phyloP scores from a whole-genome alignment of 2,113 vertebrate species.

The Oenanthe melanoleuca region DNA sequence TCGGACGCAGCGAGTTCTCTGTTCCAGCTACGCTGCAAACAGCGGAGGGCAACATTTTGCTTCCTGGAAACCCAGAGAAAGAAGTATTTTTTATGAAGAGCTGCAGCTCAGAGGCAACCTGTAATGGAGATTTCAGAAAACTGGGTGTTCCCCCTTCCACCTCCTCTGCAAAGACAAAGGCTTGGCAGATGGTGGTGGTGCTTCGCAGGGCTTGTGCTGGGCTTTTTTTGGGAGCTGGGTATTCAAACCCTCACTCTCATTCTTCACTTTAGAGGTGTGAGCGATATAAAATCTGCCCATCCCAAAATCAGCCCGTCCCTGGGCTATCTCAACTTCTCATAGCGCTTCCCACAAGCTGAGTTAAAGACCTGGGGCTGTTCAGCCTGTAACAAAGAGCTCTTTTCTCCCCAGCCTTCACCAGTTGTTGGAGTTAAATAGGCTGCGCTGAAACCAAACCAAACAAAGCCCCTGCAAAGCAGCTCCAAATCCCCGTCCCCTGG shows the following conservation, averaged over 20 bases:
- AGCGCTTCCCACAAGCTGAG: not conserved
- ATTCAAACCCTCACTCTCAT: not conserved
- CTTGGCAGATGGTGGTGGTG: slow-evolving; percentile 34
- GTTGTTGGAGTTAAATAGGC: slow-evolving; percentile 36
- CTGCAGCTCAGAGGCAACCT: slow-evolving; percentile 54
- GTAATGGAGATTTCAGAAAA: slow-evolving; percentile 42
- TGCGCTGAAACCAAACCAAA: slow-evolving; percentile 50
- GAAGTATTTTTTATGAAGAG: slow-evolving; percentile 36
- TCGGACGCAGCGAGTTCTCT: not conserved
- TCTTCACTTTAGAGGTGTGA: not conserved
- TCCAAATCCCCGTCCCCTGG: not conserved
- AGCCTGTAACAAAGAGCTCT: slow-evolving; percentile 55
- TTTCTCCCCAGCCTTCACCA: slow-evolving; percentile 33
- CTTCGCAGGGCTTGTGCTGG: not conserved
- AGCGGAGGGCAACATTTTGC: slow-evolving; percentile 68
- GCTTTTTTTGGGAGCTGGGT: not conserved
- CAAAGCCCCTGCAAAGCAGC: slow-evolving; percentile 34
- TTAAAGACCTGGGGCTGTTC: slow-evolving; percentile 37
- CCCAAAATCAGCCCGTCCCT: not conserved
- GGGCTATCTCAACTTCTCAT: slow-evolving; percentile 47
- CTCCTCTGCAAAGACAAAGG: slow-evolving; percentile 51
- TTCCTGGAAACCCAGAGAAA: slow-evolving; percentile 61
- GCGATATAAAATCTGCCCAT: not conserved
- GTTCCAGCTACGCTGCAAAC: slow-evolving; percentile 22
- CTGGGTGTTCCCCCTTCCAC: slow-evolving; percentile 42